A percentile compares a stretch with the other conserved stretches of the same genome.
These are phyloP conservation scores for Vireo altiloquus DNA, from an alignment of 2,113 vertebrate genomes.

Conservation along the genomic window DNA sequence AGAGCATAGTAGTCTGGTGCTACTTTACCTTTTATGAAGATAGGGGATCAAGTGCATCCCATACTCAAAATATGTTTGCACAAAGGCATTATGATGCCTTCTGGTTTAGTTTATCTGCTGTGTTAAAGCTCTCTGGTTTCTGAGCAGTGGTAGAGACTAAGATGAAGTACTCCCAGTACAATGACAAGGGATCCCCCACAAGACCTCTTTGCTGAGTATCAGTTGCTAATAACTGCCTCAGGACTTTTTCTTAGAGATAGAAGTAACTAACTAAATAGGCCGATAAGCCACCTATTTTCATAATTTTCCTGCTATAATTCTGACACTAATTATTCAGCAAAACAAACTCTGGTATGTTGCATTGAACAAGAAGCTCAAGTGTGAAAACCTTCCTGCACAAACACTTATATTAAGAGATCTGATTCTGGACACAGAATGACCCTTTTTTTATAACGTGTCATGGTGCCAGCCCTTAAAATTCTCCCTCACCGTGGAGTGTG, in stretches of 20 bases:
- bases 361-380: background rate
- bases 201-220: background rate
- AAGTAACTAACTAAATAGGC: conserved; percentile 1
- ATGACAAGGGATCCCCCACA: background rate
- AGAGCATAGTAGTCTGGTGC: background rate
- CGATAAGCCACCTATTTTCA: background rate
- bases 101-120: background rate
- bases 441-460: background rate
- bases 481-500: background rate
- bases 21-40: background rate
- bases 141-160: background rate
- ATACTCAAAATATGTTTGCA: background rate
- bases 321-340: conserved; percentile 12
- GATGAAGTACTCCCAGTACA: background rate
- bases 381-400: background rate
- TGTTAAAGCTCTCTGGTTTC: background rate
- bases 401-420: background rate
- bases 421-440: background rate
- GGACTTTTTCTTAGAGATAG: background rate
- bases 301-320: conserved; percentile 11
- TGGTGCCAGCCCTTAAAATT: background rate
- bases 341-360: background rate
- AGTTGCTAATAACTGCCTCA: background rate
- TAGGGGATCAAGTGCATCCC: background rate
- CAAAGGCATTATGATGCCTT: background rate